Evolutionary conservation across 2,888 invertebrate species (phyloP).

Genomic region (Ecdyonurus torrentis): DNA sequence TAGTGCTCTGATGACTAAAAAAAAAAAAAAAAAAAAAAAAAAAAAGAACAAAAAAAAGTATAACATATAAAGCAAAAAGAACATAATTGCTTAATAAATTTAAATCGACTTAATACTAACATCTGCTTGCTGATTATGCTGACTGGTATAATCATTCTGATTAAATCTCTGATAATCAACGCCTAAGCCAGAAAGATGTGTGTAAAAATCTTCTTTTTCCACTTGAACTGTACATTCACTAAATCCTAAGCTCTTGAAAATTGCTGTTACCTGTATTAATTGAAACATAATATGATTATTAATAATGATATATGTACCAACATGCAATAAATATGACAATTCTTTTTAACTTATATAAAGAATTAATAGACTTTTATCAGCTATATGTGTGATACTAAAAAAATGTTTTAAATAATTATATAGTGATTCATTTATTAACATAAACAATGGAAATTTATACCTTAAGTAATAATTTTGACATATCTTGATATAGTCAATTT

Average conservation of each 20-base stretch:
- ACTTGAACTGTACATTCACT: constrained; percentile 13
- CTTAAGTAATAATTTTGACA: no score
- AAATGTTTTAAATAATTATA: no score
- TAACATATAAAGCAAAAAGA: not conserved
- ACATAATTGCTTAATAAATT: not conserved
- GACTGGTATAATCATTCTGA: not conserved
- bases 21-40: no score
- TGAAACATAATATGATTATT: not conserved
- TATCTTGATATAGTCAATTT: no score
- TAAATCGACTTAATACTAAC: not conserved
- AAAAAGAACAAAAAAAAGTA: not conserved
- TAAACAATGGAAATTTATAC: no score
- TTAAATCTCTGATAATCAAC: not conserved
- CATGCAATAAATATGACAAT: not conserved
- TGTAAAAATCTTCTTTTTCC: constrained; percentile 13
- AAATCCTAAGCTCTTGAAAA: constrained; percentile 12
- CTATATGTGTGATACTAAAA: not conserved
- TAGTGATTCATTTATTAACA: no score
- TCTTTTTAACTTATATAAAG: not conserved
- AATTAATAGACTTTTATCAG: not conserved
- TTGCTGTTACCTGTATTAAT: constrained; percentile 10
- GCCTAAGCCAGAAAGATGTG: constrained; percentile 12
- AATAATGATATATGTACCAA: not conserved
- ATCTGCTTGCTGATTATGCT: not conserved
- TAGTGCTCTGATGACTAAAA: no score